Base-by-base conservation (phyloP, 2,888 invertebrate species). In the Phanerotoma sp. region DNA sequence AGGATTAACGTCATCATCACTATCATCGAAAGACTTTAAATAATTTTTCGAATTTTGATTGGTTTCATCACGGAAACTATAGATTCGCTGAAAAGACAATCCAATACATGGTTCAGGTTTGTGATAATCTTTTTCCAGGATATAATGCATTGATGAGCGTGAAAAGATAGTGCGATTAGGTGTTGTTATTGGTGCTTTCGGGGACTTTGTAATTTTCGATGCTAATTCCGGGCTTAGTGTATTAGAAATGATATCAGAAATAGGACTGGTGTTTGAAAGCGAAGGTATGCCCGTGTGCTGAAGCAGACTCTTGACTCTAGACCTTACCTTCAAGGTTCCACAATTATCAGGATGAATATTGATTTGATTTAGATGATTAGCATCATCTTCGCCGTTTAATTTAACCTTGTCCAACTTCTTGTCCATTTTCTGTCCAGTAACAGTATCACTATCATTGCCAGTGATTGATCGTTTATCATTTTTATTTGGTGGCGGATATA, bases 401-500 rank as follows among this genome's bases (percentile, higher is more conserved):
- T 44, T 51, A 33, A 40, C 50, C 45, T 45, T 45, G 10, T 57
- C 58, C 49, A n/a, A n/a, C n/a, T 62, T 60, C 54, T 56, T 52
- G 45, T 63, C 35, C 49, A 10, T 25, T 28, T 16, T 33, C 18
- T n/a, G 13, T n/a, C 16, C 16, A 11, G 22, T 30, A 20, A 18
- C 16, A 33, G 28, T 15, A 40, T 13, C 28, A 33, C 45, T 33
- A 28, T 46, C 37, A 40, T 63, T 38, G 5, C 55, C 52, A 21
- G 4, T 49, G n/a, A n/a, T n/a, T n/a, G n/a, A n/a, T 10, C 21
- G 16, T 5, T 2, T 33, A 45, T 57, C 58, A 32, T n/a, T 66
- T 55, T 67, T 71, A 57, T 63, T 67, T 6, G 75, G 74, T 47
- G 77, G 75, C n/a, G 77, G 77, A 57, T 76, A 76, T 25, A 75